Evolutionary conservation across 1,140 invertebrate genomes (phyloP).

Genomic region (Varroa destructor): DNA sequence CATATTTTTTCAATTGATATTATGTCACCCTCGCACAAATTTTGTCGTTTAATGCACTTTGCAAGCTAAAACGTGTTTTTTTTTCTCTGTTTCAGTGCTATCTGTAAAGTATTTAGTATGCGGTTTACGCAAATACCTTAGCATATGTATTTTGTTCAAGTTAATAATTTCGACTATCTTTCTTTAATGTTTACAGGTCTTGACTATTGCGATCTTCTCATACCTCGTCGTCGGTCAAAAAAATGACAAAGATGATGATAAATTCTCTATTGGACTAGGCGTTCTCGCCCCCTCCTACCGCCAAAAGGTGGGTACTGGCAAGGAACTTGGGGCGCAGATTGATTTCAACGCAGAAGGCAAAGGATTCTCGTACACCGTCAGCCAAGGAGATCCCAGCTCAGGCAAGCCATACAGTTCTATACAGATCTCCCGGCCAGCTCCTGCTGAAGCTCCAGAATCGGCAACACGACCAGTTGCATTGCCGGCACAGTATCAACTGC

Average conservation of each 20-base stretch:
- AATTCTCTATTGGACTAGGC: constrained; percentile 34
- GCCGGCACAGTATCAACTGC: constrained; percentile 36
- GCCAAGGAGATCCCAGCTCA: constrained; percentile 24
- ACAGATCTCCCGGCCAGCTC: constrained; percentile 30
- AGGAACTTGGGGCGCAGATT: constrained; percentile 29
- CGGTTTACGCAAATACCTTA: no score
- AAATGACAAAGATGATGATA: constrained; percentile 31
- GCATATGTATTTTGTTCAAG: no score
- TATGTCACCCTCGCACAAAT: no score
- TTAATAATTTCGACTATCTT: not conserved
- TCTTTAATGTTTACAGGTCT: constrained; percentile 26
- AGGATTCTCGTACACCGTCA: constrained; percentile 33
- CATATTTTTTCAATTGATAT: no score
- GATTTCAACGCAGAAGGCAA: constrained; percentile 32
- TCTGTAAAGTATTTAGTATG: no score
- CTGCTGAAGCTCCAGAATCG: not conserved
- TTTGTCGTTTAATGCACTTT: no score
- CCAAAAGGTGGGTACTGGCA: constrained; percentile 32
- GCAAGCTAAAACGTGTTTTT: no score
- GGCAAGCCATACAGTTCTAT: constrained; percentile 31
- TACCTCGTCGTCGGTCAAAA: constrained; percentile 6
- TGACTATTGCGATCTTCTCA: not conserved
- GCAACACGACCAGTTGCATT: not conserved
- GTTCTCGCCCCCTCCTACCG: constrained; percentile 33
- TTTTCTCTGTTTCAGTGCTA: no score